phyloP scores from a whole-genome alignment of 2,888 invertebrate genomes.

The Choreutis nemorana region DNA sequence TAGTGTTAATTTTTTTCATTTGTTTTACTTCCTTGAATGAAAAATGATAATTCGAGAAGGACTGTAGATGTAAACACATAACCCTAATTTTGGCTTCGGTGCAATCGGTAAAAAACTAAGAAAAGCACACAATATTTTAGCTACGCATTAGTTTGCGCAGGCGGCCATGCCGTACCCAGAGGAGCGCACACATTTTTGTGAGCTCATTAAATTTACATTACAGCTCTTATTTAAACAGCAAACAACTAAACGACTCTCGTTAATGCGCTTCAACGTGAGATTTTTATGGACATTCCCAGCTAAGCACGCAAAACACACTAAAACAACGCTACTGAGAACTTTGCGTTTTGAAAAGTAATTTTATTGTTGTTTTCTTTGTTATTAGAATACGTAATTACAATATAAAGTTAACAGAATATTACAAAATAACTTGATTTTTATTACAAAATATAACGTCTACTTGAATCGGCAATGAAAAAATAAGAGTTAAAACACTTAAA shows the following conservation, averaged over 20 bases:
- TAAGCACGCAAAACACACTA: constrained; percentile 11
- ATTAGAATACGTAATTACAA: not conserved
- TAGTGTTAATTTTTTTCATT: too few relatives aligned
- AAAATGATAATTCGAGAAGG: too few relatives aligned
- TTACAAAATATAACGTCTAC: too few relatives aligned
- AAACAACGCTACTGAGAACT: constrained; percentile 8
- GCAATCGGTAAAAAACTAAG: too few relatives aligned
- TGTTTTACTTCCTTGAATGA: too few relatives aligned
- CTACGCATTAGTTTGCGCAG: constrained; percentile 17
- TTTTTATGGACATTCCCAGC: constrained; percentile 48
- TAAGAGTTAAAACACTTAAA: too few relatives aligned
- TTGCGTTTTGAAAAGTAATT: not conserved
- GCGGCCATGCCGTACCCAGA: too few relatives aligned
- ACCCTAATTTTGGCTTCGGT: too few relatives aligned
- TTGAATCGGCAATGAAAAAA: too few relatives aligned
- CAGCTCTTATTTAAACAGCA: constrained; percentile 59
- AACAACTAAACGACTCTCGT: constrained; percentile 58
- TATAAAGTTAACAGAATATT: not conserved
- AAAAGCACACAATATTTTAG: constrained; percentile 9
- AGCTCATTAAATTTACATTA: constrained; percentile 64
- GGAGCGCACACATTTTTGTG: constrained; percentile 54
- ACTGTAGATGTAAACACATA: too few relatives aligned
- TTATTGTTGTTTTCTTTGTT: not conserved
- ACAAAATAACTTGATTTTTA: not conserved
- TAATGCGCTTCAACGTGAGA: constrained; percentile 46